Evolutionary conservation across 2,113 vertebrate species (phyloP), one percentile per base, ranked within the genome.

Genomic region (Vulpes lagopus): DNA sequence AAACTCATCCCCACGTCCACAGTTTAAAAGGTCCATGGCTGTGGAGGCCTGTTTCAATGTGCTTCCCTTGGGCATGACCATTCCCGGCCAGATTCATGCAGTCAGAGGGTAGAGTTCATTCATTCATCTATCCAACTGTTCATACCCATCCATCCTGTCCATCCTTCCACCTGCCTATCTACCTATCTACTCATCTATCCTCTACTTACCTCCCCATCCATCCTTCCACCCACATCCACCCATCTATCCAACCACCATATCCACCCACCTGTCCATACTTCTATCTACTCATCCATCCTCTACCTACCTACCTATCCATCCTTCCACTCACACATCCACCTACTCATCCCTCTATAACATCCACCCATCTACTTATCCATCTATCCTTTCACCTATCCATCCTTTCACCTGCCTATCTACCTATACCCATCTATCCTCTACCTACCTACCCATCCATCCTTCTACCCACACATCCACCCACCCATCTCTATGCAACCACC

Each of bases 401-500:
- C 4, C 23, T 11, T 22, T 16, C 27, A 32, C 1, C 19, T 38
- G 8, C 6, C 8, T 8, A 19, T n/a, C 49, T 49, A 69, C 9
- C 38, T 22, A 76, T 2, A n/a, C 14, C 0, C 19, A 30, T 11
- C 71, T 43, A 43, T 43, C 57, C 12, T 11, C 8, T 27, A 8
- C 11, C 14, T 17, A 19, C 8, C 19, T 20, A 38, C 8, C 32
- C 7, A 7, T 2, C 49, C 32, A 8, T 5, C 25, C 2, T 8
- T 22, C 60, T 1, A 15, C 9, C 49, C 51, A 23, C 11, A 43
- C 19, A 59, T 16, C 65, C 15, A 17, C 12, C 65, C 71, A 23
- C 43, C 11, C 5, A 38, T 43, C 71, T 25, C 10, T 62, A 11
- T 62, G 11, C 9, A 3, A 11, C 11, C 32, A 11, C 27, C 78